Evolutionary conservation across 2,113 vertebrate species (phyloP).

Genomic region (Bujurquina vittata): DNA sequence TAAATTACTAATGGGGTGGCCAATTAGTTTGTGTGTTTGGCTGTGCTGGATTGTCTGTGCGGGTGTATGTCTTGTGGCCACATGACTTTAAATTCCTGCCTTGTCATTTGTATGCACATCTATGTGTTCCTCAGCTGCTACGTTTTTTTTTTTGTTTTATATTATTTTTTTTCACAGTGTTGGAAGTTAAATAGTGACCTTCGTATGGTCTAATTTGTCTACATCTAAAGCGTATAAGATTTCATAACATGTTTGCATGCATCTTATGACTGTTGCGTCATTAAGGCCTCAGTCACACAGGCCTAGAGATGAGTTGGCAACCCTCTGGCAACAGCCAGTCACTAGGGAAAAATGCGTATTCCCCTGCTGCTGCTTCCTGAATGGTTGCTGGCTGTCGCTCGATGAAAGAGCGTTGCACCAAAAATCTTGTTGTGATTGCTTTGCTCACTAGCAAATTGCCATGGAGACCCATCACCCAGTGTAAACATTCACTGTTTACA

Average conservation of each 20-base stretch:
- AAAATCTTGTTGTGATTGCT: neutral
- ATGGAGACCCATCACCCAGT: neutral
- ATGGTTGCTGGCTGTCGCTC: neutral
- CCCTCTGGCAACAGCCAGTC: neutral
- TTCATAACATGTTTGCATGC: neutral
- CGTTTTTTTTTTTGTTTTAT: slow-evolving; percentile 20
- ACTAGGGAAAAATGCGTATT: neutral
- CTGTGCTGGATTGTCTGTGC: slow-evolving; percentile 20
- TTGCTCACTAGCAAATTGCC: neutral
- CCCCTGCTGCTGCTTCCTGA: neutral
- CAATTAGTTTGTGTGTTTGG: slow-evolving; percentile 74
- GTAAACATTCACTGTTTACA: neutral
- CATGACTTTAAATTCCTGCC: slow-evolving; percentile 38
- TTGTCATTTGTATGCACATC: slow-evolving; percentile 59
- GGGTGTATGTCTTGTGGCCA: neutral
- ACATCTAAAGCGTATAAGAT: neutral
- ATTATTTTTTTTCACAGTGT: slow-evolving; percentile 9
- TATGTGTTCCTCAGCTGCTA: slow-evolving; percentile 20
- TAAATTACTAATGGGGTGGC: slow-evolving; percentile 80
- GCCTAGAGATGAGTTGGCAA: neutral
- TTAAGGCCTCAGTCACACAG: neutral
- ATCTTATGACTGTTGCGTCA: neutral
- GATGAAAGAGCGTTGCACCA: neutral
- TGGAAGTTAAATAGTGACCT: neutral
- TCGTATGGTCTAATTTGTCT: neutral